These are phyloP conservation scores for Brachionichthys hirsutus DNA, from an alignment of 2,113 vertebrate species.

Conservation along the genomic window DNA sequence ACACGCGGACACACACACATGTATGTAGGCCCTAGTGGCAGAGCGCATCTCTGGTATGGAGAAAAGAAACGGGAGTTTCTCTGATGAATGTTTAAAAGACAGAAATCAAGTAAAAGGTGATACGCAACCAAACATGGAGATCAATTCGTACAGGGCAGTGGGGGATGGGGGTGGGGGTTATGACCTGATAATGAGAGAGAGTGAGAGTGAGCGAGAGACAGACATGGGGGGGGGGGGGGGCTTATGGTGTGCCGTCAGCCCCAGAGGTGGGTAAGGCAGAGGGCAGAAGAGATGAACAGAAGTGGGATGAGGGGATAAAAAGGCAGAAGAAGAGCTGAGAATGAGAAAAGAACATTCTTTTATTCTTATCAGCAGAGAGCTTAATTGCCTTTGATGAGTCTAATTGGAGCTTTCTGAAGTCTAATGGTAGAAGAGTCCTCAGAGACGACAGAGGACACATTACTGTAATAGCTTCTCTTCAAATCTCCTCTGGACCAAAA, in stretches of 20 bases:
- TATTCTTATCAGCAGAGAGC: constrained; percentile 77
- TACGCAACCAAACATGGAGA: constrained; percentile 74
- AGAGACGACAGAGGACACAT: constrained; percentile 72
- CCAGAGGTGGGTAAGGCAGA: constrained; percentile 74
- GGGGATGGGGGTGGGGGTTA: constrained; percentile 3
- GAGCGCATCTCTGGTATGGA: constrained; percentile 66
- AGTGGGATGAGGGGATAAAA: constrained; percentile 70
- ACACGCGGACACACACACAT: constrained; percentile 20
- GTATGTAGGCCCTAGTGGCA: constrained; percentile 40
- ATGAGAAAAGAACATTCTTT: constrained; percentile 57
- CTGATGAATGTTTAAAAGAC: constrained; percentile 73
- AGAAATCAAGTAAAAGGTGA: constrained; percentile 72
- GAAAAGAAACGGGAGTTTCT: constrained; percentile 64
- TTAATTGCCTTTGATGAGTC: constrained; percentile 79
- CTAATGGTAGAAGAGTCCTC: constrained; percentile 72
- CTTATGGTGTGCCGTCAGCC: constrained; percentile 55
- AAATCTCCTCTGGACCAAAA: constrained; percentile 63
- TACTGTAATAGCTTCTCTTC: constrained; percentile 69
- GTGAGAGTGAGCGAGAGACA: constrained; percentile 10
- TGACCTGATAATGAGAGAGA: constrained; percentile 65
- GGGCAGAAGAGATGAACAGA: constrained; percentile 66
- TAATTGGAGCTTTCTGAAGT: constrained; percentile 76
- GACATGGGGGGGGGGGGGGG: constrained; percentile 24
- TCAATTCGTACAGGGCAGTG: constrained; percentile 54
- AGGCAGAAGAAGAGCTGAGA: constrained; percentile 60